phyloP scores from a whole-genome alignment of 2,113 vertebrate species.

The Dipodomys spectabilis region DNA sequence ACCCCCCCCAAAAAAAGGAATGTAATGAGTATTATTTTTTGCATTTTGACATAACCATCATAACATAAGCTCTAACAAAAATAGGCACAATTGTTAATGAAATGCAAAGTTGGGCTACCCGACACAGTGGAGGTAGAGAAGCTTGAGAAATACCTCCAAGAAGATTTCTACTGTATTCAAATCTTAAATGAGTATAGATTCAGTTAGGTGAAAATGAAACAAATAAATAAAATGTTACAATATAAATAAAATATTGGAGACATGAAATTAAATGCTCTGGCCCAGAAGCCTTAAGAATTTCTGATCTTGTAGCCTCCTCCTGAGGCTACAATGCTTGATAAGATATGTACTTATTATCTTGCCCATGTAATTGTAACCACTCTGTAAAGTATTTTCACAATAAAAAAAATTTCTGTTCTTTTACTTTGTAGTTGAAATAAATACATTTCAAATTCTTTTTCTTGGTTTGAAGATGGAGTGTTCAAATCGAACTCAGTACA shows the following conservation, averaged over 20 bases:
- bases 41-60: background rate
- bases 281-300: background rate
- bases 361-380: no score
- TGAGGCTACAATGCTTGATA: no score
- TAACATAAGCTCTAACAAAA: background rate
- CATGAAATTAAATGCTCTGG: background rate
- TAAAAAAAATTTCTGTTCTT: background rate
- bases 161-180: background rate
- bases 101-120: background rate
- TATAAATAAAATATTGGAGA: background rate
- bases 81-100: background rate
- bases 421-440: background rate
- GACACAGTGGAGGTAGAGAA: background rate
- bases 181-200: constrained; percentile 17
- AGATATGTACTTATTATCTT: no score
- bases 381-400: no score
- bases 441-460: background rate
- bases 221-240: background rate
- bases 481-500: background rate
- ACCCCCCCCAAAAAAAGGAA: background rate
- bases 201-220: background rate
- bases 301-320: no score
- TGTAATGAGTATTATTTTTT: background rate
- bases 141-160: background rate
- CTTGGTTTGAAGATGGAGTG: background rate